phyloP scores from a whole-genome alignment of 2,113 vertebrate genomes.

The Callipepla squamata region DNA sequence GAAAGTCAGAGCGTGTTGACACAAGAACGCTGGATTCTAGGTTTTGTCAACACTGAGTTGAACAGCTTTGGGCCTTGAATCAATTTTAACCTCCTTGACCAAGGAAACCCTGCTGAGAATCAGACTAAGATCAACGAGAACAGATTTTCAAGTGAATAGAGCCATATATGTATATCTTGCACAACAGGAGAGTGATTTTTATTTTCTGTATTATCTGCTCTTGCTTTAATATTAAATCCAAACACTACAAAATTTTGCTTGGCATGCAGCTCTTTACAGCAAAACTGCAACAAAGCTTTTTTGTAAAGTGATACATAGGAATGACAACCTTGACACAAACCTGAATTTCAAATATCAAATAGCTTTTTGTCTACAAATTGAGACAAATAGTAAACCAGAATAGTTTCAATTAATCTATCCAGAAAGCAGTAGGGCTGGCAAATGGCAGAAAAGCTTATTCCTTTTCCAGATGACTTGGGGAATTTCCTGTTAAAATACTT shows the following conservation, averaged over 20 bases:
- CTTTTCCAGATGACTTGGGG: conserved; percentile 2
- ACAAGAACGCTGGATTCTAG: conserved; percentile 49
- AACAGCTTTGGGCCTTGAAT: conserved; percentile 63
- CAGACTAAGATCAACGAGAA: conserved; percentile 63
- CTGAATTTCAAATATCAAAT: background rate
- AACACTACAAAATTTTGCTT: conserved; percentile 18
- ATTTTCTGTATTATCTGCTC: conserved; percentile 37
- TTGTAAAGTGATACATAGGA: background rate
- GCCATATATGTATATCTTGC: conserved; percentile 67
- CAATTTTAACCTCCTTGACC: conserved; percentile 67
- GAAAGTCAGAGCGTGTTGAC: conserved; percentile 56
- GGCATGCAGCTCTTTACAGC: background rate
- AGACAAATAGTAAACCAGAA: background rate
- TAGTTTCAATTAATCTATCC: background rate
- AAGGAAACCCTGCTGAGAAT: conserved; percentile 58
- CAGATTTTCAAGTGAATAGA: conserved; percentile 54
- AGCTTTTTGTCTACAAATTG: background rate
- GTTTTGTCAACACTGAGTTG: conserved; percentile 61
- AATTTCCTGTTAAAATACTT: conserved; percentile 11
- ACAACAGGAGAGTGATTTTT: conserved; percentile 35
- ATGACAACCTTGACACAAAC: background rate
- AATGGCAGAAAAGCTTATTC: accelerated
- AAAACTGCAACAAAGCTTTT: background rate
- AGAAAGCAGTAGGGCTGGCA: background rate
- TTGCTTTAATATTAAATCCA: conserved; percentile 39